Base-by-base conservation (phyloP, 2,797 vertebrate genomes). In the Trachops cirrhosus region DNA sequence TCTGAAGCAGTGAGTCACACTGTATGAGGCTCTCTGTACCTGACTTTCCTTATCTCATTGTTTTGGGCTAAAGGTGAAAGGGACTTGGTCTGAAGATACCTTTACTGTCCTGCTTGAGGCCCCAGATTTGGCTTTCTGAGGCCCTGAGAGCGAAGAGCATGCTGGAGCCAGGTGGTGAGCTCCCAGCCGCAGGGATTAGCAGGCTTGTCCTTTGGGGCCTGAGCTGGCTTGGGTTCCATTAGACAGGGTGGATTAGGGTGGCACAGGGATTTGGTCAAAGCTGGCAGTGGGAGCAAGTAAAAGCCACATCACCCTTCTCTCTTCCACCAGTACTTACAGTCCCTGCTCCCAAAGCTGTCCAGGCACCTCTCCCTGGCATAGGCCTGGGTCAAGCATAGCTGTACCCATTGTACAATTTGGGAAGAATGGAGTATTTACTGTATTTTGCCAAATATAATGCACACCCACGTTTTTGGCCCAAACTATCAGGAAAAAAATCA, bases 181-280 rank as follows among this genome's bases (percentile, higher is more conserved):
- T 87, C 41, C 57, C 32, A 78, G 93, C 39, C 2, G 2, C 6
- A 50, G 86, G 90, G 93, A 97, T 97, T 95, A 96, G 52, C 19
- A 7, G 32, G 34, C 44, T 75, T 0, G 5, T 39, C 2, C 0
- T 54, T 8, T 1, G 0, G 2, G 46, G 9, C 37, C 87, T 91
- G 85, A 96, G 78, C 88, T 18, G 5, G 90, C 46, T 95, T 86
- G 78, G 3, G 54, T 41, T 87, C 96, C 92, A 93, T 96, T 97
- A 95, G 48, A 32, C 32, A 54, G 74, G 5, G 19, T 14, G 24
- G 94, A 96, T 97, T 95, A 96, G 29, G 78, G 46, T 5, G 9
- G 62, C 18, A 0, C 1, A 8, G 84, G 95, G 68, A 90, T 94
- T 90, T 94, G 88, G 26, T 52, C 41, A 88, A 74, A 82, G 34